These are phyloP conservation scores for Anoplolepis gracilipes DNA, from an alignment of 1,140 invertebrate species.

Conservation along the genomic window DNA sequence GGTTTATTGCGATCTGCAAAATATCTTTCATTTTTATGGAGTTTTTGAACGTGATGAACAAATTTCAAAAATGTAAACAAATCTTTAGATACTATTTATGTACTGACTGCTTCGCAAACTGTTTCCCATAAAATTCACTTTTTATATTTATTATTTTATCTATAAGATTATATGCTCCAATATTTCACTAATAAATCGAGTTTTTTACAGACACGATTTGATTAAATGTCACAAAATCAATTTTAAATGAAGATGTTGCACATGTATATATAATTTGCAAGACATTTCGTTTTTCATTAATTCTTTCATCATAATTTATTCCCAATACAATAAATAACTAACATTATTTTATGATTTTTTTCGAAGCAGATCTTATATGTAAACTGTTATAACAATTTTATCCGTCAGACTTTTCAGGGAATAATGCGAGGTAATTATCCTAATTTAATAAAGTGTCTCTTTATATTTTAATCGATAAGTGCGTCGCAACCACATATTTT, in stretches of 20 bases:
- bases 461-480: background rate
- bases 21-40: background rate
- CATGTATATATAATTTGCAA: background rate
- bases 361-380: background rate
- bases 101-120: background rate
- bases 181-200: background rate
- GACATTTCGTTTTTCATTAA: background rate
- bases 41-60: background rate
- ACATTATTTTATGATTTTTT: background rate
- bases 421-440: constrained; percentile 20
- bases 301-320: background rate
- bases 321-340: background rate
- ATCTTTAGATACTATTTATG: background rate
- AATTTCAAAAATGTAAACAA: background rate
- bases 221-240: background rate
- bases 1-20: background rate
- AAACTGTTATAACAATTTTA: constrained; percentile 26
- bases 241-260: background rate
- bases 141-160: background rate
- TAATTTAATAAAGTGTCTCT: background rate
- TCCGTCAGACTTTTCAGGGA: constrained; percentile 31
- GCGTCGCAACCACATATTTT: constrained; percentile 7
- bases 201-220: background rate
- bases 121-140: background rate
- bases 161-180: background rate